Evolutionary conservation across 1,140 invertebrate species (phyloP).

Genomic region (Drosophila lacteicornis): DNA sequence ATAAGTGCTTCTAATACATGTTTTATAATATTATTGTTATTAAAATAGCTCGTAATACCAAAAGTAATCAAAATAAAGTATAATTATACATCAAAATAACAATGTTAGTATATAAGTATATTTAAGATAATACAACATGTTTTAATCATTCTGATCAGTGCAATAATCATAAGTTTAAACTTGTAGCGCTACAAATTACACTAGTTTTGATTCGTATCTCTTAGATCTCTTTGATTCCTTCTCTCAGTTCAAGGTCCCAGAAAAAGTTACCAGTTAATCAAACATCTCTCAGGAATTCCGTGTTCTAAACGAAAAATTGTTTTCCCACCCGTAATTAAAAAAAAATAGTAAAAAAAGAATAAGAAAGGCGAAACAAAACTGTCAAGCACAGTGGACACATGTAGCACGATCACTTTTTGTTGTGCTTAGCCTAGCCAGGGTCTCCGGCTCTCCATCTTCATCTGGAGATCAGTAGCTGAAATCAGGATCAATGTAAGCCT

Average conservation of each 20-base stretch:
- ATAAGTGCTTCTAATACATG: background rate
- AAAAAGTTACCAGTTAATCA: constrained; percentile 30
- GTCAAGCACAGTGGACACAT: constrained; percentile 73
- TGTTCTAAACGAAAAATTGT: constrained; percentile 37
- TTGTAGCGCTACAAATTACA: too few species aligned
- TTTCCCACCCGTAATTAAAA: constrained; percentile 61
- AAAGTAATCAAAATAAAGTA: too few species aligned
- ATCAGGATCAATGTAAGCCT: constrained; percentile 80
- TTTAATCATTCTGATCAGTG: too few species aligned
- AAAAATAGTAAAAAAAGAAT: constrained; percentile 33
- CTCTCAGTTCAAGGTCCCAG: constrained; percentile 8
- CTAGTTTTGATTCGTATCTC: too few species aligned
- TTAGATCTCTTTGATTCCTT: background rate
- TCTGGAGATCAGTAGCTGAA: constrained; percentile 75
- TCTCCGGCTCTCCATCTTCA: constrained; percentile 39
- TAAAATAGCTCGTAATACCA: background rate
- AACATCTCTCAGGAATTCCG: constrained; percentile 47
- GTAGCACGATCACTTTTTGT: constrained; percentile 77
- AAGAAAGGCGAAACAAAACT: constrained; percentile 70
- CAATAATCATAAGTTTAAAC: too few species aligned
- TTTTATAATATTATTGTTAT: background rate
- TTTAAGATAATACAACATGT: too few species aligned
- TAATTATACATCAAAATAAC: too few species aligned
- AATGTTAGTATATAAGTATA: too few species aligned
- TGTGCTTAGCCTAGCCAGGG: constrained; percentile 16